These are phyloP conservation scores for Drosophila mulleri DNA, from an alignment of 2,888 invertebrate genomes.

Conservation along the genomic window DNA sequence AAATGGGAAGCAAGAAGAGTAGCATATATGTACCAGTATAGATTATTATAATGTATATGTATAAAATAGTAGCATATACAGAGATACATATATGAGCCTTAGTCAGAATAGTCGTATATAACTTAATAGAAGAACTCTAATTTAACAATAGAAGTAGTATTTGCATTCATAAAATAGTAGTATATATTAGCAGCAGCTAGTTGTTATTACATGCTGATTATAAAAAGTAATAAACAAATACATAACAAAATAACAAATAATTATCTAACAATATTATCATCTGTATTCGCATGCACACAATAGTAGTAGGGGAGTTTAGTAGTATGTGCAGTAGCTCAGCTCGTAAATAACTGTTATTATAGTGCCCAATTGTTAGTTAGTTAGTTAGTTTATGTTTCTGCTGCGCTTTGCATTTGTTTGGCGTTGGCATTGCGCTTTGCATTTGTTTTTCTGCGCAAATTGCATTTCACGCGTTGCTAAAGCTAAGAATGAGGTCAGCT, in stretches of 20 bases:
- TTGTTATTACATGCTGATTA: not conserved
- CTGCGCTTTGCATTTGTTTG: constrained; percentile 40
- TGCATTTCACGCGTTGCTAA: constrained; percentile 65
- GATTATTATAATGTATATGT: not conserved
- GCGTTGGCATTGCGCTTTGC: constrained; percentile 47
- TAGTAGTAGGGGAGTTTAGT: not conserved
- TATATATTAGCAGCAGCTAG: not conserved
- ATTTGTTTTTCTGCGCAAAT: constrained; percentile 54
- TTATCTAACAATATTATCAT: not conserved
- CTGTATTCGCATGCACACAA: not conserved
- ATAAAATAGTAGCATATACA: not conserved
- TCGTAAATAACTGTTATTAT: not conserved
- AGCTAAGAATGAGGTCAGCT: constrained; percentile 62
- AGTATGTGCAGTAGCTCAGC: not conserved
- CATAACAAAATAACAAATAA: not conserved
- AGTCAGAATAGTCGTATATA: not conserved
- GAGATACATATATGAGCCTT: not conserved
- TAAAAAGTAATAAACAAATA: not conserved
- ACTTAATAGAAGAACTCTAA: not conserved
- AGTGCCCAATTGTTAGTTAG: not conserved
- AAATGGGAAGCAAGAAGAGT: too few species aligned
- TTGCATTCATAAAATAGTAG: not conserved
- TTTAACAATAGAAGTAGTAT: not conserved
- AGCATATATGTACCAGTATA: not conserved
- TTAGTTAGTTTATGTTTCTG: constrained; percentile 2